A percentile compares a stretch with the other conserved stretches of the same genome.
These are phyloP conservation scores for Catharus bicknelli DNA, from an alignment of 2,113 vertebrate species.

Conservation along the genomic window DNA sequence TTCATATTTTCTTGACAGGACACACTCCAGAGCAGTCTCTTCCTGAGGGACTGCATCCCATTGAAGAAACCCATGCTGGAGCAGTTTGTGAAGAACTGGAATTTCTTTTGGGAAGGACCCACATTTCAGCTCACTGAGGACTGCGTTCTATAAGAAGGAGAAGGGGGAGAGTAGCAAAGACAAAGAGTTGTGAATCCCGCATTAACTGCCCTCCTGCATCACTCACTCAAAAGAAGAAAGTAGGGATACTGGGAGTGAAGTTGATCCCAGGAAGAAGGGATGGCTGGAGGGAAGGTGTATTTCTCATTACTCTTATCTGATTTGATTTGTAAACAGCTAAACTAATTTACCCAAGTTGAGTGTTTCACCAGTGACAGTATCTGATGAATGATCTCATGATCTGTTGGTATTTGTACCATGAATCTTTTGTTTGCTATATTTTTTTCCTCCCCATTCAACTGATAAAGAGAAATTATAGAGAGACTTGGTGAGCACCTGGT, in stretches of 20 bases:
- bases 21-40: fast-evolving
- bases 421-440: neutral
- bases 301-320: neutral
- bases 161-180: neutral
- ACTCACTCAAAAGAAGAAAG: neutral
- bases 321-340: neutral
- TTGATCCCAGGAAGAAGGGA: neutral
- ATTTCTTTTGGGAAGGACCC: neutral
- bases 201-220: fast-evolving
- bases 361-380: neutral
- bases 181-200: fast-evolving
- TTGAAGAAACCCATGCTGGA: neutral
- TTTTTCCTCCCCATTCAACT: neutral
- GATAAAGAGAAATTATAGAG: neutral
- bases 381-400: neutral
- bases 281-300: fast-evolving
- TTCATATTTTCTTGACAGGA: neutral
- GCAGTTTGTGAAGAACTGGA: neutral
- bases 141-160: neutral
- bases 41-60: neutral
- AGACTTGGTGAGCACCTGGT: too few species aligned
- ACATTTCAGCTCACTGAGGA: fast-evolving
- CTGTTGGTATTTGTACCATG: fast-evolving
- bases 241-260: neutral
- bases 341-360: neutral